Percentiles rank a stretch among this genome's conserved stretches.
phyloP scores from a whole-genome alignment of 2,888 invertebrate species.

The Perizoma affinitatum region DNA sequence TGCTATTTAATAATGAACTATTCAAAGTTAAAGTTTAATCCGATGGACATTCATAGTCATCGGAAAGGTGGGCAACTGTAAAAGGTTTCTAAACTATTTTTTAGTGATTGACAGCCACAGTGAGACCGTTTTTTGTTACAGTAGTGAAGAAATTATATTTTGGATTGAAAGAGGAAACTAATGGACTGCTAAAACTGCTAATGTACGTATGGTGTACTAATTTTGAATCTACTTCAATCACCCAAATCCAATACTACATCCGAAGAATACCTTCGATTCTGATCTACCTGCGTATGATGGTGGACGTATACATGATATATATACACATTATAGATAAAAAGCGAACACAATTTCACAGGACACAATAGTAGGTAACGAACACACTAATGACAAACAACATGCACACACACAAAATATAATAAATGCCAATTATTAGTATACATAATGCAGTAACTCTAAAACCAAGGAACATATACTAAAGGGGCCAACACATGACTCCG shows the following conservation, averaged over 20 bases:
- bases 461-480: conserved; percentile 30
- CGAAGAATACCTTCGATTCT: neutral
- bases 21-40: neutral
- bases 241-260: conserved; percentile 2
- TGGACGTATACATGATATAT: conserved; percentile 24
- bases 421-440: conserved; percentile 35
- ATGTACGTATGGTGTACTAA: conserved; percentile 4
- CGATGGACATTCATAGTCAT: neutral
- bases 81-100: neutral
- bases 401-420: conserved; percentile 42
- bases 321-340: conserved; percentile 70
- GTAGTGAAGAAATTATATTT: no score
- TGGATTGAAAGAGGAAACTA: neutral
- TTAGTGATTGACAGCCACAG: neutral
- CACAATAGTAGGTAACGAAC: conserved; percentile 67
- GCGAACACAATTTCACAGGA: conserved; percentile 86
- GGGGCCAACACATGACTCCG: conserved; percentile 28
- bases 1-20: neutral
- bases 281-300: conserved; percentile 12
- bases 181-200: conserved; percentile 11
- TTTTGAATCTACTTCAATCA: conserved; percentile 17
- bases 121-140: neutral
- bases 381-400: conserved; percentile 40
- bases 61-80: neutral
- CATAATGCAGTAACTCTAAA: conserved; percentile 30